A percentile compares a stretch with the other conserved stretches of the same genome.
Evolutionary conservation across 1,140 invertebrate genomes (phyloP).

Genomic region (Vanessa atalanta): DNA sequence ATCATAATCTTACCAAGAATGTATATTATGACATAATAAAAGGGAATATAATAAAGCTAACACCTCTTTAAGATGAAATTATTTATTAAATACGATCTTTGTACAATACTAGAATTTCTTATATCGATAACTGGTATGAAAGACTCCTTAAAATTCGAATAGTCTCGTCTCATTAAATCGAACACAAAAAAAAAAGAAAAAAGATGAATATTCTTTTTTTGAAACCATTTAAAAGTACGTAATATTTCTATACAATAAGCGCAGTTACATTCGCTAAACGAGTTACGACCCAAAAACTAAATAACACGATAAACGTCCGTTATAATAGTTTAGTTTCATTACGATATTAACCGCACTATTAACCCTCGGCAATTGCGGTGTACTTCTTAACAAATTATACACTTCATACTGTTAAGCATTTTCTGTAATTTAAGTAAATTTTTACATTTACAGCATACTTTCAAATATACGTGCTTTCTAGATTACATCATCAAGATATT

Average conservation of each 20-base stretch:
- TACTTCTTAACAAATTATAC: conserved; percentile 1
- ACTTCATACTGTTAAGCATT: conserved; percentile 1
- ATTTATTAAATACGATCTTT: too few species aligned
- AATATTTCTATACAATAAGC: neutral
- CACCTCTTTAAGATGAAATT: too few species aligned
- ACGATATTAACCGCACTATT: neutral
- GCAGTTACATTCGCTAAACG: neutral
- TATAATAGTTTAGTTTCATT: neutral
- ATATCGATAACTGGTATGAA: too few species aligned
- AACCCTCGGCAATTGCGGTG: neutral
- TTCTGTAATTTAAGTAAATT: conserved; percentile 2
- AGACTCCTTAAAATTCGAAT: too few species aligned
- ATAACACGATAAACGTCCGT: neutral
- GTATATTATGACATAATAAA: too few species aligned
- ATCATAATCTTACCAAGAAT: too few species aligned
- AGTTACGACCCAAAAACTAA: neutral
- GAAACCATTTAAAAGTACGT: too few species aligned
- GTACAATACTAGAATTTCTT: too few species aligned
- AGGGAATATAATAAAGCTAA: too few species aligned
- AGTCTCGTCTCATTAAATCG: too few species aligned
- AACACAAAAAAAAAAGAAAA: too few species aligned
- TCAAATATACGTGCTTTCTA: neutral
- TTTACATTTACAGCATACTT: neutral
- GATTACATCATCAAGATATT: neutral
- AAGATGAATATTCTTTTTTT: too few species aligned